Conservation (phyloP, 2,888 invertebrate species). For the Horisme vitalbata region DNA sequence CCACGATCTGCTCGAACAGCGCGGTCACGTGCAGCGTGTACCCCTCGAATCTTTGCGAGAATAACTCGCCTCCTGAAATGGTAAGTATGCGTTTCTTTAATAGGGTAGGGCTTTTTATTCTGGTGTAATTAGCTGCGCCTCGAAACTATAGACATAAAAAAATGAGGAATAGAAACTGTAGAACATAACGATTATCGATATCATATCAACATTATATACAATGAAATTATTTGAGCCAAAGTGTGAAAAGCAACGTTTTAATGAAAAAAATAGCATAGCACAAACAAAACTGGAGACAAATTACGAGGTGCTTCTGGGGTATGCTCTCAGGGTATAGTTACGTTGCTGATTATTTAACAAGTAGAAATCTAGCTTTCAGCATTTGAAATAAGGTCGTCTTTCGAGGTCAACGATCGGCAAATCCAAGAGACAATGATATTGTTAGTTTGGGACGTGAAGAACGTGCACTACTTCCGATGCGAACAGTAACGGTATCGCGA, state of each 20-base stretch:
- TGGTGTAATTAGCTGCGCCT: too few species aligned
- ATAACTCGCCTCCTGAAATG: constrained; percentile 85
- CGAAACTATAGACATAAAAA: too few species aligned
- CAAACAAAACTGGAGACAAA: constrained; percentile 15
- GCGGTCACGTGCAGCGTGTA: constrained; percentile 85
- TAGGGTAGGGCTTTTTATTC: too few species aligned
- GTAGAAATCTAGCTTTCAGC: neutral
- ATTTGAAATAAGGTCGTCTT: constrained; percentile 12
- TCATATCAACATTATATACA: too few species aligned
- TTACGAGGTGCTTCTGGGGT: constrained; percentile 2
- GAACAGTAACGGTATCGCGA: constrained; percentile 25
- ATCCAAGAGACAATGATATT: constrained; percentile 31
- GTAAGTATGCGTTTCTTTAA: neutral
- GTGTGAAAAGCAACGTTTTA: too few species aligned
- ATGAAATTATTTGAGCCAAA: too few species aligned
- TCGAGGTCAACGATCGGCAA: constrained; percentile 28
- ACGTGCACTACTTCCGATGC: constrained; percentile 23
- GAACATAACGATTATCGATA: too few species aligned
- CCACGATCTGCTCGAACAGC: constrained; percentile 82
- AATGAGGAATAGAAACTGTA: too few species aligned
- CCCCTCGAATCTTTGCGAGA: constrained; percentile 86
- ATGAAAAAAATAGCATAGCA: constrained; percentile 27
- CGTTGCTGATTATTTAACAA: constrained; percentile 4
- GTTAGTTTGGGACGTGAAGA: constrained; percentile 9
- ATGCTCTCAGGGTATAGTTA: constrained; percentile 6